Conservation (phyloP, 2,888 invertebrate species). For the Drosophila tripunctata region DNA sequence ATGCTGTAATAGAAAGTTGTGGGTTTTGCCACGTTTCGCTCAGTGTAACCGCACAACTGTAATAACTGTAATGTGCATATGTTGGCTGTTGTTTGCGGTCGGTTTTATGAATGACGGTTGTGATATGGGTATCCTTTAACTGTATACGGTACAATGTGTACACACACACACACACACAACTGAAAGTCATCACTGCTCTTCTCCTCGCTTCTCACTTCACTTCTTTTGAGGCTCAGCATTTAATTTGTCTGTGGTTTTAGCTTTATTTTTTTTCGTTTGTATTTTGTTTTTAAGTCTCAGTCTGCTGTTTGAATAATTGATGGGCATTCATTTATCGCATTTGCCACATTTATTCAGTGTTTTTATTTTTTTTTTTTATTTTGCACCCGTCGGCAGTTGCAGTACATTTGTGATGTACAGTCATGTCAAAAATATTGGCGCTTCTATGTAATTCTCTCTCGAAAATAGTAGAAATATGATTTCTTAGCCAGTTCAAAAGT, state of each 20-base stretch:
- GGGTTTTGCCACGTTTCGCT: background rate
- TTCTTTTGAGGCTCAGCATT: background rate
- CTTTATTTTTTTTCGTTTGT: background rate
- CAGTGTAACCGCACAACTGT: conserved; percentile 24
- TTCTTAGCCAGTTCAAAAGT: too few species aligned
- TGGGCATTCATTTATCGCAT: conserved; percentile 45
- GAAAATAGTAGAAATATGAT: too few species aligned
- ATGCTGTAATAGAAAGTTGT: background rate
- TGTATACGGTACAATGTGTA: too few species aligned
- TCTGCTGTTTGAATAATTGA: conserved; percentile 43
- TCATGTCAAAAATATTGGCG: conserved; percentile 9
- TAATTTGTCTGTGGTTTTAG: conserved; percentile 11
- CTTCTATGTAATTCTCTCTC: background rate
- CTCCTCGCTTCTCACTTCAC: background rate
- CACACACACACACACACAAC: too few species aligned
- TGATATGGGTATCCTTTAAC: conserved; percentile 31
- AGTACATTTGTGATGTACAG: conserved; percentile 19
- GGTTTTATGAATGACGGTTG: conserved; percentile 38
- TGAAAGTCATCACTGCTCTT: background rate
- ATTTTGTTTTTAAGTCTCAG: background rate
- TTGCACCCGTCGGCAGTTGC: conserved; percentile 1
- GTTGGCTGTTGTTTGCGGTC: conserved; percentile 39
- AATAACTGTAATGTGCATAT: conserved; percentile 54
- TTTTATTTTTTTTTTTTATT: too few species aligned
- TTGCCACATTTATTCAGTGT: conserved; percentile 37